A percentile compares a stretch with the other conserved stretches of the same genome.
Evolutionary conservation across 2,113 vertebrate species (phyloP).

Genomic region (Podiceps cristatus): DNA sequence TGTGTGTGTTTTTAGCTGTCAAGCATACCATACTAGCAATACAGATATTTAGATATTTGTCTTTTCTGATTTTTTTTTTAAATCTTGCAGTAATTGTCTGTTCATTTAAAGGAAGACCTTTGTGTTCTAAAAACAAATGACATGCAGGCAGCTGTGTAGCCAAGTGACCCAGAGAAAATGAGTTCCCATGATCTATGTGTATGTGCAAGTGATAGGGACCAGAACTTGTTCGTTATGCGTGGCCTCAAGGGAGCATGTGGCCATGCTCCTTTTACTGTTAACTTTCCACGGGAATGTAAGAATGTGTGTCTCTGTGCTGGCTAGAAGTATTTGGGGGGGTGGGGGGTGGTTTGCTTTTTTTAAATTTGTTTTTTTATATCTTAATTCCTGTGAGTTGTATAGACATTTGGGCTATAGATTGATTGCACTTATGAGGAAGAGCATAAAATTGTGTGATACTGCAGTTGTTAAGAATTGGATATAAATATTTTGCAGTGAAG

Average conservation of each 20-base stretch:
- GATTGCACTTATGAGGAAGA: not conserved
- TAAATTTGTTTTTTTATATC: not conserved
- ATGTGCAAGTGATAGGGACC: not conserved
- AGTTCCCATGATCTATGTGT: constrained; percentile 42
- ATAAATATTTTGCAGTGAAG: not conserved
- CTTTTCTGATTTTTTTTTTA: not conserved
- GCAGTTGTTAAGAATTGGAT: not conserved
- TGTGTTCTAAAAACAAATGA: constrained; percentile 33
- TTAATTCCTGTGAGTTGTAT: not conserved
- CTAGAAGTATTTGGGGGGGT: not conserved
- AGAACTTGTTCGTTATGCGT: not conserved
- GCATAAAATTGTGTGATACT: not conserved
- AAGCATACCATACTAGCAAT: not conserved
- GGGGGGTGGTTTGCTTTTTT: not conserved
- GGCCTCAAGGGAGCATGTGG: not conserved
- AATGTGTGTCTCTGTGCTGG: not conserved
- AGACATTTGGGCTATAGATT: not conserved
- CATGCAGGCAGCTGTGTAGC: not conserved
- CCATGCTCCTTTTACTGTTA: not conserved
- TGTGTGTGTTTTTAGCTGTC: not conserved
- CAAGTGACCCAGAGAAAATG: constrained; percentile 27
- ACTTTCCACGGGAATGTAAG: not conserved
- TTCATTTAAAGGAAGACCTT: constrained; percentile 22
- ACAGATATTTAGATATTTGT: not conserved
- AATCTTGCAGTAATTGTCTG: not conserved